Conservation (phyloP, 2,888 invertebrate genomes). For the Dolomedes plantarius region DNA sequence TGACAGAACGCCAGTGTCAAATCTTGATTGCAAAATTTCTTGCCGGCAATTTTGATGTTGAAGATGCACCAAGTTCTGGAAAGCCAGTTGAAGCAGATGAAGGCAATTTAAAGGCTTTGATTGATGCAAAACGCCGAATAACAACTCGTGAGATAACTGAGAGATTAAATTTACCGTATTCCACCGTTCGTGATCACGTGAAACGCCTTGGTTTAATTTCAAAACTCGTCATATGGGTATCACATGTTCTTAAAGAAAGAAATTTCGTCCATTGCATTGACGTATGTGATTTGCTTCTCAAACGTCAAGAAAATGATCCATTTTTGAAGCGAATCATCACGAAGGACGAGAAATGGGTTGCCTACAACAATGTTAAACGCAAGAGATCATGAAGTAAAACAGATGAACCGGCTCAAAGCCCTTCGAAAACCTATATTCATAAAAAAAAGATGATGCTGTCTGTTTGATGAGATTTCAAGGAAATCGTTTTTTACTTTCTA, state of each 20-base stretch:
- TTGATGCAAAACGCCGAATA: neutral
- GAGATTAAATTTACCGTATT: conserved; percentile 20
- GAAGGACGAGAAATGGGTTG: conserved; percentile 8
- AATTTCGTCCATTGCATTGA: conserved; percentile 13
- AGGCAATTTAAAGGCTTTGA: neutral
- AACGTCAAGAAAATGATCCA: conserved; percentile 12
- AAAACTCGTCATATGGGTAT: conserved; percentile 23
- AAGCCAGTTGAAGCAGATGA: neutral
- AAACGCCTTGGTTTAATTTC: conserved; percentile 25
- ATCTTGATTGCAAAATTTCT: neutral
- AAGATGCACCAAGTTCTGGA: neutral
- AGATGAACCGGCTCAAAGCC: too few species aligned
- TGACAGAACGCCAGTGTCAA: neutral
- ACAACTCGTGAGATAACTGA: conserved; percentile 11
- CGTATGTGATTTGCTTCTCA: conserved; percentile 36
- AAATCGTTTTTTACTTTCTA: too few species aligned
- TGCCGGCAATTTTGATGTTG: neutral
- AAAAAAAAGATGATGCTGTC: too few species aligned
- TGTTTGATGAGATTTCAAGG: too few species aligned
- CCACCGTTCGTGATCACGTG: conserved; percentile 9
- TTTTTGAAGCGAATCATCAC: conserved; percentile 10
- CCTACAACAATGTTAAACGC: too few species aligned
- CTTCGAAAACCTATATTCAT: too few species aligned
- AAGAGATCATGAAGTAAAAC: too few species aligned
- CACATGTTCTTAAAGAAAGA: conserved; percentile 11